A percentile compares a stretch with the other conserved stretches of the same genome.
Conservation (phyloP, 2,888 invertebrate genomes). For the Tryphoninae sp. region DNA sequence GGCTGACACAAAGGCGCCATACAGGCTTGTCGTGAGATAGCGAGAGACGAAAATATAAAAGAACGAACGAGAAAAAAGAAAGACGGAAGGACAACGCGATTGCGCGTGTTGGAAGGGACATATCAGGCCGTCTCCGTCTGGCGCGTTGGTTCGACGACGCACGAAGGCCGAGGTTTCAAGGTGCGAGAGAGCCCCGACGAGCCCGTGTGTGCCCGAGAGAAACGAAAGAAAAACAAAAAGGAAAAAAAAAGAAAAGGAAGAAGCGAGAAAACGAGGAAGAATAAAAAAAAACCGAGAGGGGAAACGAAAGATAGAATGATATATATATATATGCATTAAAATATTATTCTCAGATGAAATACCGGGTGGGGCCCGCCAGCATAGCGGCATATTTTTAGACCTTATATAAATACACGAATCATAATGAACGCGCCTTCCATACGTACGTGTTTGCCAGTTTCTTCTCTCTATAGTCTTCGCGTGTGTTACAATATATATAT, state of each 20-base stretch:
- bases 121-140: conserved; percentile 22
- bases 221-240: conserved; percentile 38
- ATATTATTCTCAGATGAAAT: conserved; percentile 82
- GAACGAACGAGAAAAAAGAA: conserved; percentile 58
- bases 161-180: conserved; percentile 41
- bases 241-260: conserved; percentile 31
- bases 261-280: conserved; percentile 43
- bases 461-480: conserved; percentile 65
- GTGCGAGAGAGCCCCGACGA: conserved; percentile 44
- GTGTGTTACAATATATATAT: conserved; percentile 12
- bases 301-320: conserved; percentile 68
- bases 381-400: conserved; percentile 81
- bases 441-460: conserved; percentile 67
- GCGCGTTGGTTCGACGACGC: conserved; percentile 9
- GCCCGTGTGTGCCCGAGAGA: conserved; percentile 49
- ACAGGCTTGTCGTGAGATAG: conserved; percentile 53
- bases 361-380: conserved; percentile 81
- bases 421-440: conserved; percentile 79
- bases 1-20: conserved; percentile 73
- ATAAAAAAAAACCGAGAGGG: conserved; percentile 51
- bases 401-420: conserved; percentile 82
- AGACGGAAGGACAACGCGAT: conserved; percentile 50
- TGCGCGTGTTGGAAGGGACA: conserved; percentile 36
- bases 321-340: conserved; percentile 79
- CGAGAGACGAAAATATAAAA: conserved; percentile 33